Conservation (phyloP, 1,140 invertebrate species). For the Aculops lycopersici region DNA sequence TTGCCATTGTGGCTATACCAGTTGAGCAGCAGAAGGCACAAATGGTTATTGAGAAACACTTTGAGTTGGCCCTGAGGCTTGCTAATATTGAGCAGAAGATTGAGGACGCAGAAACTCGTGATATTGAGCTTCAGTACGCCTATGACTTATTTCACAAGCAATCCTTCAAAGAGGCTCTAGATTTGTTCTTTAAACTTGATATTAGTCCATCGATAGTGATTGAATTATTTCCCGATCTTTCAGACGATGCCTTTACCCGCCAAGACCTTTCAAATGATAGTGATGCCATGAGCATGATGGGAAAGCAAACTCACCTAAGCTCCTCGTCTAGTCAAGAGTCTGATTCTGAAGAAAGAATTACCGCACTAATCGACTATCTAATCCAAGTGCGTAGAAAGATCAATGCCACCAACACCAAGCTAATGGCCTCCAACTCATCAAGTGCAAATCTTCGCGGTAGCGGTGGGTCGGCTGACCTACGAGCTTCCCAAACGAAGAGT, state of each 20-base stretch:
- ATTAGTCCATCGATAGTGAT: constrained; percentile 83
- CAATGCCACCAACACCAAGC: background rate
- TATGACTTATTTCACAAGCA: constrained; percentile 61
- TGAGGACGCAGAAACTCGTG: background rate
- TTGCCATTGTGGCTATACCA: constrained; percentile 43
- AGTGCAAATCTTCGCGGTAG: background rate
- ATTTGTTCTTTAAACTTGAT: constrained; percentile 48
- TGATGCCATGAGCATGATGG: constrained; percentile 18
- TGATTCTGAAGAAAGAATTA: constrained; percentile 57
- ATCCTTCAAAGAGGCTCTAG: constrained; percentile 56
- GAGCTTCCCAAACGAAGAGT: constrained; percentile 12
- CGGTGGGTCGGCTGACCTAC: too few species aligned
- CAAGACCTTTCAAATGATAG: too few species aligned
- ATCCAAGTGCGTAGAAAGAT: constrained; percentile 25
- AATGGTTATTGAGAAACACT: constrained; percentile 53
- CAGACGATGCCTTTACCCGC: constrained; percentile 29
- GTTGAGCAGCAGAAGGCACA: constrained; percentile 42
- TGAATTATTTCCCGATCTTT: constrained; percentile 55
- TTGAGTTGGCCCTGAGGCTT: constrained; percentile 62
- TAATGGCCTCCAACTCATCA: constrained; percentile 1
- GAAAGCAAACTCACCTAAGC: constrained; percentile 28
- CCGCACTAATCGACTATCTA: constrained; percentile 59
- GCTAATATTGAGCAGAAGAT: constrained; percentile 23
- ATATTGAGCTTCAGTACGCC: constrained; percentile 60
- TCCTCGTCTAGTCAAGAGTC: too few species aligned